Percentiles rank a stretch among this genome's conserved stretches.
phyloP scores from a whole-genome alignment of 2,888 invertebrate species.

The Eilema sororculum region DNA sequence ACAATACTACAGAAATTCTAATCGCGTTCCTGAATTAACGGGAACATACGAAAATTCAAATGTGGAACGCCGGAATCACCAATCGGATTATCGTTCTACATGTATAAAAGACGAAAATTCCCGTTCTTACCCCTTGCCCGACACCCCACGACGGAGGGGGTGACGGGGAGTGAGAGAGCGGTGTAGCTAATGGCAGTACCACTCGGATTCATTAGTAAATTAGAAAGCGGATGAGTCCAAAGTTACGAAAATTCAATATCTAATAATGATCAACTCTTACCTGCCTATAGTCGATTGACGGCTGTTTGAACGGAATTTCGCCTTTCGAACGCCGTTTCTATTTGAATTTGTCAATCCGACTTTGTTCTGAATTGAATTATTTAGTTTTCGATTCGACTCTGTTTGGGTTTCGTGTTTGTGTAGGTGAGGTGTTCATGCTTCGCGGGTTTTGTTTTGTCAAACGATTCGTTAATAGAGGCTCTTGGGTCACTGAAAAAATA shows the following conservation, averaged over 20 bases:
- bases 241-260: conserved; percentile 88
- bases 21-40: conserved; percentile 64
- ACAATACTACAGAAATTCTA: conserved; percentile 61
- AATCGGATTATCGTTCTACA: conserved; percentile 86
- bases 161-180: conserved; percentile 50
- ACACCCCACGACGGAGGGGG: conserved; percentile 57
- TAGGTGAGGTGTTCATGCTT: conserved; percentile 66
- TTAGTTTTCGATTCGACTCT: conserved; percentile 82
- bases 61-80: conserved; percentile 83
- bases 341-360: conserved; percentile 83
- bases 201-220: conserved; percentile 88
- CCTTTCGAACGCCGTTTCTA: conserved; percentile 58
- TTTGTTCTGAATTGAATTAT: conserved; percentile 83
- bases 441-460: conserved; percentile 59
- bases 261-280: conserved; percentile 86
- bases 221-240: conserved; percentile 87
- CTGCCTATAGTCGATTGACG: conserved; percentile 75
- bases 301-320: conserved; percentile 52
- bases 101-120: conserved; percentile 86
- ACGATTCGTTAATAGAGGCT: conserved; percentile 36
- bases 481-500: conserved; percentile 37
- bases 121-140: conserved; percentile 81
- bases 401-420: conserved; percentile 73
- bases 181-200: conserved; percentile 82
- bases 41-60: conserved; percentile 82